phyloP scores from a whole-genome alignment of 2,797 vertebrate genomes.

The Esox masquinongy region DNA sequence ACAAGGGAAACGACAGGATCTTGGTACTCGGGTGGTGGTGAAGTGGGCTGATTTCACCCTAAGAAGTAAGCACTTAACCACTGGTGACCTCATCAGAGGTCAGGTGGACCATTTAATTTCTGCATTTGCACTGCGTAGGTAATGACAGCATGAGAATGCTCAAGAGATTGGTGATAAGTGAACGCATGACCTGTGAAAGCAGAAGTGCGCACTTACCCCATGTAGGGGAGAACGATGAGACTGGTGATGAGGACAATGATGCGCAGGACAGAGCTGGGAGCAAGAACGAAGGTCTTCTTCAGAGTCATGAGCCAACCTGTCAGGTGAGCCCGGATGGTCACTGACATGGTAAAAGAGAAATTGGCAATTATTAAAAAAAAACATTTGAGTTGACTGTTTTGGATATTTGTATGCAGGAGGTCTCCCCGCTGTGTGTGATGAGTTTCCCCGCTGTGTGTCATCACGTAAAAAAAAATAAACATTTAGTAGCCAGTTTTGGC shows the following conservation, averaged over 20 bases:
- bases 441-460: neutral
- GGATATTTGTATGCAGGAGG: neutral
- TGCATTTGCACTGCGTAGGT: neutral
- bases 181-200: neutral
- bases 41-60: neutral
- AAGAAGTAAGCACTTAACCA: neutral
- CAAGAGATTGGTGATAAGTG: neutral
- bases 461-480: neutral
- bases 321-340: constrained; percentile 92
- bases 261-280: constrained; percentile 94
- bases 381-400: neutral
- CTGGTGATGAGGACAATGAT: constrained; percentile 96
- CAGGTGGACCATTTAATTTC: neutral
- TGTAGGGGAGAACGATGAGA: constrained; percentile 94
- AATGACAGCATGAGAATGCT: neutral
- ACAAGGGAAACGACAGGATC: neutral
- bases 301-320: constrained; percentile 99
- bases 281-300: constrained; percentile 98
- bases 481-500: too few species aligned
- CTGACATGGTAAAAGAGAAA: constrained; percentile 62
- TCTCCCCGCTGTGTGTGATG: neutral
- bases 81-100: neutral
- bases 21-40: neutral
- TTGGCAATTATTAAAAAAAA: neutral
- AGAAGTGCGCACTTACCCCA: constrained; percentile 82